Percentiles rank a stretch among this genome's conserved stretches.
Conservation (phyloP, 2,888 invertebrate species). For the Trichacis sp. region DNA sequence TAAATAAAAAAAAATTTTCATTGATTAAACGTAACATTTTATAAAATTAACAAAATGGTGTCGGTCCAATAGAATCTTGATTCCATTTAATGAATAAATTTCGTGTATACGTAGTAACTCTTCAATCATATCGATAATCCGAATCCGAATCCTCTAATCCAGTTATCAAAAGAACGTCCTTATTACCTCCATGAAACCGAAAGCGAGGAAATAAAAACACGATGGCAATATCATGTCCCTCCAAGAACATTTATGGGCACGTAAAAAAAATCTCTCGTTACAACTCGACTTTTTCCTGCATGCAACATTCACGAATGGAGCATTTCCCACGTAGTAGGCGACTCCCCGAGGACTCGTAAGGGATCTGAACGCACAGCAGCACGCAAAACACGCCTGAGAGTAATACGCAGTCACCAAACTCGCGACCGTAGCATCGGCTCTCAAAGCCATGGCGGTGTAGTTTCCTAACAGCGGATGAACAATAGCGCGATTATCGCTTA, state of each 20-base stretch:
- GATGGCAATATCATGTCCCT: neutral
- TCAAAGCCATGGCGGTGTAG: constrained; percentile 17
- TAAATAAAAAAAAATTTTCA: too few species aligned
- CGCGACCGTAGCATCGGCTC: constrained; percentile 22
- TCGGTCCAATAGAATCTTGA: too few species aligned
- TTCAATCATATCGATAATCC: too few species aligned
- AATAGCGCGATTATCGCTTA: constrained; percentile 32
- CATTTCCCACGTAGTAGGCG: neutral
- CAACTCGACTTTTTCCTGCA: neutral
- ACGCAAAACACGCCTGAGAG: constrained; percentile 35
- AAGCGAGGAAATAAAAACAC: neutral
- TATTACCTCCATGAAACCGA: too few species aligned
- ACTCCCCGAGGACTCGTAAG: constrained; percentile 31
- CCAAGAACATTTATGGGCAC: neutral
- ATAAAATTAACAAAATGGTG: too few species aligned
- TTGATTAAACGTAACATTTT: too few species aligned
- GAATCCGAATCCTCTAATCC: too few species aligned
- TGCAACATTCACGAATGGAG: neutral
- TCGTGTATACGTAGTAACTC: too few species aligned
- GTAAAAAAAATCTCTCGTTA: neutral
- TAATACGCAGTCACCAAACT: constrained; percentile 34
- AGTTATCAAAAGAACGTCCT: neutral
- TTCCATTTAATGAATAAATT: too few species aligned
- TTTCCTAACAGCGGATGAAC: constrained; percentile 29
- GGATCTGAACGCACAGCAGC: constrained; percentile 50